A percentile compares a stretch with the other conserved stretches of the same genome.
These are phyloP conservation scores for Ctenopoma multispine DNA, from an alignment of 2,797 vertebrate genomes.

Conservation along the genomic window DNA sequence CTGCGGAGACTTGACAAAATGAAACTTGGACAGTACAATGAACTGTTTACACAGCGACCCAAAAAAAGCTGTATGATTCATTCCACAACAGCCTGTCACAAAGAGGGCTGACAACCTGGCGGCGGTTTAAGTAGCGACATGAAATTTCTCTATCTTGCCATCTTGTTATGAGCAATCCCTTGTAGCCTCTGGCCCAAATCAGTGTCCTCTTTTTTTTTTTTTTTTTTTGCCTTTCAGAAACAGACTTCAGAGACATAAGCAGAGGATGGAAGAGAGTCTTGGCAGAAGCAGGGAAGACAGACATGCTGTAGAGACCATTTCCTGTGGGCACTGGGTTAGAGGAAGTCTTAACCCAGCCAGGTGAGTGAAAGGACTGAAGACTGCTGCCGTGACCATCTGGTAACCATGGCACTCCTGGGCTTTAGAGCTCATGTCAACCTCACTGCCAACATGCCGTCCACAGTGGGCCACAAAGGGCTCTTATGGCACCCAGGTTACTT, in stretches of 20 bases:
- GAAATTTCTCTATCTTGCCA: slow-evolving; percentile 46
- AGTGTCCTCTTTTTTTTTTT: slow-evolving; percentile 49
- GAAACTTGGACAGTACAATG: slow-evolving; percentile 50
- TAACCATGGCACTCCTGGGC: slow-evolving; percentile 40
- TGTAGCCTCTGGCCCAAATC: slow-evolving; percentile 59
- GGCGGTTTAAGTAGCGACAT: slow-evolving; percentile 43
- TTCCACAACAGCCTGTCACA: slow-evolving; percentile 48
- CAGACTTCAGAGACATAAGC: slow-evolving; percentile 52
- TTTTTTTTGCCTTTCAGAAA: slow-evolving; percentile 40
- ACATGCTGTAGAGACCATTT: slow-evolving; percentile 60
- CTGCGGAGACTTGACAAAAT: slow-evolving; percentile 33
- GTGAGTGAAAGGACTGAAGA: slow-evolving; percentile 67
- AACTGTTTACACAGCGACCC: slow-evolving; percentile 40
- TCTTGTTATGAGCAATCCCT: slow-evolving; percentile 55
- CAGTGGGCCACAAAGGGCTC: slow-evolving; percentile 30
- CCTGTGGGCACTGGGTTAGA: slow-evolving; percentile 62
- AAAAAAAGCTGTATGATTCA: slow-evolving; percentile 41
- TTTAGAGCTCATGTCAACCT: slow-evolving; percentile 38
- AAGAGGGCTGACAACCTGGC: slow-evolving; percentile 51
- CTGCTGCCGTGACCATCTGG: slow-evolving; percentile 66
- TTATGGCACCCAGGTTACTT: slow-evolving; percentile 48
- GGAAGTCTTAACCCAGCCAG: slow-evolving; percentile 70
- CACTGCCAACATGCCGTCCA: slow-evolving; percentile 47
- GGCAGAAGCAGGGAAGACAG: slow-evolving; percentile 64
- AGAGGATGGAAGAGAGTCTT: slow-evolving; percentile 46